These are phyloP conservation scores for Latrodectus elegans DNA, from an alignment of 2,888 invertebrate species.

Conservation along the genomic window DNA sequence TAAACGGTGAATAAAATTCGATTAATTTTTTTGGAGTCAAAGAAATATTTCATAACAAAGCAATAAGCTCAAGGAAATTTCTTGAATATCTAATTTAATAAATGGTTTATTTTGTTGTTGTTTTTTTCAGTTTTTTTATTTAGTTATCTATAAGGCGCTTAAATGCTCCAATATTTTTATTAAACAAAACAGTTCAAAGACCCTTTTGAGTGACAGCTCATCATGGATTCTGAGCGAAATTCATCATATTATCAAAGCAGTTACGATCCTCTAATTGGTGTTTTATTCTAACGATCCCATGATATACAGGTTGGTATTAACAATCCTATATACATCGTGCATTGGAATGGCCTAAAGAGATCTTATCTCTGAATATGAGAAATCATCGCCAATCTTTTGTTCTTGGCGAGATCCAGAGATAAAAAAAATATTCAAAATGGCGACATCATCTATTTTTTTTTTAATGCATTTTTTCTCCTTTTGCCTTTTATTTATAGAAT, in stretches of 20 bases:
- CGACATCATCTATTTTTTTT: constrained; percentile 10
- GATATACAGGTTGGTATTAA: background rate
- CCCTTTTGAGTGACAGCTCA: background rate
- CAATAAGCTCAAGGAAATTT: too few relatives aligned
- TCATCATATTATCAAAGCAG: background rate
- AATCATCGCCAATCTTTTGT: constrained; percentile 52
- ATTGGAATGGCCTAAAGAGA: constrained; percentile 1
- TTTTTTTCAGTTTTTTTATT: too few relatives aligned
- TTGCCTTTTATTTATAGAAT: constrained; percentile 30
- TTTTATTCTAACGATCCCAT: background rate
- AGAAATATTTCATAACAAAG: too few relatives aligned
- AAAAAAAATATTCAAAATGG: constrained; percentile 37
- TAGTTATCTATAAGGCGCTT: too few relatives aligned
- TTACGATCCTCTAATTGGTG: background rate
- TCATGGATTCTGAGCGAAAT: background rate
- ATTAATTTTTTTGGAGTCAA: too few relatives aligned
- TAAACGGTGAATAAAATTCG: too few relatives aligned
- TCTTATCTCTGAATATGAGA: constrained; percentile 40
- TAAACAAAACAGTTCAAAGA: constrained; percentile 9
- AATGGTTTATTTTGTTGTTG: too few relatives aligned
- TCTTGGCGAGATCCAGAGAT: constrained; percentile 4
- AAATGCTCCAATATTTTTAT: background rate
- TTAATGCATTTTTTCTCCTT: constrained; percentile 15
- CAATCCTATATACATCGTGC: background rate
- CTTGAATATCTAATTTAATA: too few relatives aligned